phyloP scores from a whole-genome alignment of 2,797 vertebrate species.

The Falco biarmicus region DNA sequence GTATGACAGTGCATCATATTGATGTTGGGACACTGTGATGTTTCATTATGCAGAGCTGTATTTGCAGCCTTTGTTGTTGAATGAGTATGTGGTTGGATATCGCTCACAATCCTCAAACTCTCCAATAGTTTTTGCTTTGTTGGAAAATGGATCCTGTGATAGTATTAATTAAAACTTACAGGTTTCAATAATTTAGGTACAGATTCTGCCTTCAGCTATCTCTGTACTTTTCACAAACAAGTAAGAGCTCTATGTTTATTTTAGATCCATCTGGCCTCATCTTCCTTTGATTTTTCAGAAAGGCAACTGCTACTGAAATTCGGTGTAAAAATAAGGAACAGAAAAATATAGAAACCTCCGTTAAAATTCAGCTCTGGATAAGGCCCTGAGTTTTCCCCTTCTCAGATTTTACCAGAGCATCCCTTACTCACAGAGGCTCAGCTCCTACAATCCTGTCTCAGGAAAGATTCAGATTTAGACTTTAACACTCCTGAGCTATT shows the following conservation, averaged over 20 bases:
- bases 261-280: constrained; percentile 26
- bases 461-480: neutral
- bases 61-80: neutral
- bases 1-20: neutral
- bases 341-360: constrained; percentile 5
- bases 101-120: neutral
- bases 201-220: constrained; percentile 54
- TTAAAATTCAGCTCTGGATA: constrained; percentile 28
- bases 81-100: neutral
- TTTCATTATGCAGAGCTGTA: neutral
- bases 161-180: constrained; percentile 43
- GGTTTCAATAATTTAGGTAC: constrained; percentile 45
- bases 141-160: neutral
- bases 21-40: neutral
- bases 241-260: constrained; percentile 32
- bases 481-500: constrained; percentile 36
- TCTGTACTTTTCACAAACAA: constrained; percentile 33
- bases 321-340: constrained; percentile 2
- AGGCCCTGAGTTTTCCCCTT: neutral
- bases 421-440: neutral
- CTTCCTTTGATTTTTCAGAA: constrained; percentile 27
- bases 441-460: neutral
- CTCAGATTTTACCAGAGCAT: constrained; percentile 9
- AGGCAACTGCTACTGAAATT: constrained; percentile 22
- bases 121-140: neutral